Evolutionary conservation across 2,797 vertebrate genomes (phyloP).

Genomic region (Manis crassicaudata): DNA sequence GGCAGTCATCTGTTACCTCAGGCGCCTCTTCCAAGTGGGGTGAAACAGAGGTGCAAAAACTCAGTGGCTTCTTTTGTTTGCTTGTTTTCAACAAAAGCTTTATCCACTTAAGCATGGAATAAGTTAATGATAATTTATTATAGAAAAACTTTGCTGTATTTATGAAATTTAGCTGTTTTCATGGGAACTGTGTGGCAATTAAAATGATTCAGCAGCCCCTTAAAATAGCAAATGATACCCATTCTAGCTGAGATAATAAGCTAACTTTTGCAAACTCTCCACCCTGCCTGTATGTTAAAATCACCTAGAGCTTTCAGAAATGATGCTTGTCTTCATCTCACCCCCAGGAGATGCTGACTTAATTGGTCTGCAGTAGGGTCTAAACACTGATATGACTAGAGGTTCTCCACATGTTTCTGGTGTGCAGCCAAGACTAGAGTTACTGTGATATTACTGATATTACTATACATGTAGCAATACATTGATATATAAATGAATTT

Average conservation of each 20-base stretch:
- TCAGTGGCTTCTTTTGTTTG: not conserved
- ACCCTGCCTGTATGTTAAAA: not conserved
- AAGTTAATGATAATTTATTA: slow-evolving; percentile 55
- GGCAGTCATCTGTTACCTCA: not conserved
- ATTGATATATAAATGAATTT: not conserved
- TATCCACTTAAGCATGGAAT: slow-evolving; percentile 29
- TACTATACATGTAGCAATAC: no score
- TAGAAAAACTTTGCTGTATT: not conserved
- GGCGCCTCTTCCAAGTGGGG: not conserved
- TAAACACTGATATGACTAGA: not conserved
- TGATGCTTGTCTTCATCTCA: not conserved
- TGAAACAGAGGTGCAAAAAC: slow-evolving; percentile 30
- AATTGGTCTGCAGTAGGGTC: not conserved
- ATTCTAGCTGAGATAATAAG: not conserved
- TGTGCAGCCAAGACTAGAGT: not conserved
- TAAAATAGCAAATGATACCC: slow-evolving; percentile 36
- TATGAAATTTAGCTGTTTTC: slow-evolving; percentile 40
- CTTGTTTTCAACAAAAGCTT: slow-evolving; percentile 26
- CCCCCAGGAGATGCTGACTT: not conserved
- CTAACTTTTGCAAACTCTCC: not conserved
- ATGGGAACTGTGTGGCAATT: not conserved
- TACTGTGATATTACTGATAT: not conserved
- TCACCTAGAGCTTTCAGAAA: not conserved
- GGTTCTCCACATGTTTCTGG: not conserved
- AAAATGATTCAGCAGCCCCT: slow-evolving; percentile 25